Base-by-base conservation (phyloP, 35 echinoderm and acorn worm genomes). In the Stichopus chloronotus region DNA sequence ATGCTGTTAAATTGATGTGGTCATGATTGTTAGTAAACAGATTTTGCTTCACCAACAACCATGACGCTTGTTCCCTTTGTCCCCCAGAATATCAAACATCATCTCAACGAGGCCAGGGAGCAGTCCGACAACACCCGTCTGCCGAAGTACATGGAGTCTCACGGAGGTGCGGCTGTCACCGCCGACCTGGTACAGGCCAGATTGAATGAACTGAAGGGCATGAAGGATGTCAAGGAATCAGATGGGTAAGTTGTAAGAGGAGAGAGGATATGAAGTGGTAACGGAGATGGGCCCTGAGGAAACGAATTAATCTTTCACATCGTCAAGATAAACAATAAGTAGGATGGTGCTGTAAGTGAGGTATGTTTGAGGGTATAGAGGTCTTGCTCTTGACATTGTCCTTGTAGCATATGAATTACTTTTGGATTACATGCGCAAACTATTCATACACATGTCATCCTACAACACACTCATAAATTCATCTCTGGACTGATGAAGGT, bases 61-160 rank as follows among this genome's bases (percentile, higher is more conserved):
- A 43, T 43, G 3, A 43, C 30, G 1, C 30, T 43, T 43, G 30
- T 43, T 43, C 30, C 30, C 30, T 43, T 43, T 43, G 30, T 43
- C 30, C 30, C 30, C 3, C 79, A 98, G 97, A 90, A 92, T 25
- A 98, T 98, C 81, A 92, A 96, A 78, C 92, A 98, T 19, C 92
- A 95, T 24, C 63, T 96, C 16, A 91, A 86, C 16, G 93, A 96
- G 5, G 93, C 88, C 8, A 91, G 91, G 76, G 88, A 96, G 25
- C 71, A 92, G 55, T 84, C 93, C 0, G 93, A 94, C 43, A 96
- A 94, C 54, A 63, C 97, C 10, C 88, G 93, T 10, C 94, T 98
- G 25, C 79, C 94, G 7, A 94, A 98, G 3, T 98, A 90, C 93
- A 74, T 98, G 19, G 59, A 76, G 14, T 72, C 80, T 4, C 93